phyloP scores from a whole-genome alignment of 2,113 vertebrate genomes.

The Hippocampus mohnikei region DNA sequence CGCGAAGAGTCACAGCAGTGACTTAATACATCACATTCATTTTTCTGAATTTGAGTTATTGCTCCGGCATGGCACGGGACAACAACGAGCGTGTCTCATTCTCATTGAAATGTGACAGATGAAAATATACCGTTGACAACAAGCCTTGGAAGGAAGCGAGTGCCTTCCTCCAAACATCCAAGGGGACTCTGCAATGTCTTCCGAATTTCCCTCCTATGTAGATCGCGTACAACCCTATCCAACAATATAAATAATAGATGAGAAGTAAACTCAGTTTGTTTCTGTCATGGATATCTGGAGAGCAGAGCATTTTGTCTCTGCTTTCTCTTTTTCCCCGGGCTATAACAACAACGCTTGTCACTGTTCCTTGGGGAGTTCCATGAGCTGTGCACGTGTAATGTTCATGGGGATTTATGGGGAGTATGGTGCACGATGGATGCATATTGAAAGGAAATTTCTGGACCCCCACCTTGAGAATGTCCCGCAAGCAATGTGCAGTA shows the following conservation, averaged over 20 bases:
- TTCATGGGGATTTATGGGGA: too few relatives aligned
- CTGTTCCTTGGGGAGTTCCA: conserved; percentile 40
- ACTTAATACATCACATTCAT: conserved; percentile 4
- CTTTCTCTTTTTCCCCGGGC: conserved; percentile 49
- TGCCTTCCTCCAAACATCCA: conserved; percentile 44
- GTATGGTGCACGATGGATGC: too few relatives aligned
- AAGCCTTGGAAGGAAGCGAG: conserved; percentile 28
- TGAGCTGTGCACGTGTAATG: not conserved
- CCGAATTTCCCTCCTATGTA: conserved; percentile 38
- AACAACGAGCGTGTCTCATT: conserved; percentile 13
- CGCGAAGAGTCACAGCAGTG: conserved; percentile 17
- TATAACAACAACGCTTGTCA: conserved; percentile 54
- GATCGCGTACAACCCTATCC: conserved; percentile 53
- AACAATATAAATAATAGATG: conserved; percentile 68
- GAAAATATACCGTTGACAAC: conserved; percentile 26
- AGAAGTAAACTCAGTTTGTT: conserved; percentile 66
- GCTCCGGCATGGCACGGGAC: not conserved
- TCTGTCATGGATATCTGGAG: conserved; percentile 62
- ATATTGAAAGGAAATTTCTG: too few relatives aligned
- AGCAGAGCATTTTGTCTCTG: conserved; percentile 40
- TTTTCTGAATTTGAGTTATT: conserved; percentile 10
- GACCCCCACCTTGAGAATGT: too few relatives aligned
- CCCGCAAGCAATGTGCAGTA: too few relatives aligned
- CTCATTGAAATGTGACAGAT: conserved; percentile 48
- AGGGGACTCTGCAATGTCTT: conserved; percentile 46